These are phyloP conservation scores for Lysandra coridon DNA, from an alignment of 2,888 invertebrate species.

Conservation along the genomic window DNA sequence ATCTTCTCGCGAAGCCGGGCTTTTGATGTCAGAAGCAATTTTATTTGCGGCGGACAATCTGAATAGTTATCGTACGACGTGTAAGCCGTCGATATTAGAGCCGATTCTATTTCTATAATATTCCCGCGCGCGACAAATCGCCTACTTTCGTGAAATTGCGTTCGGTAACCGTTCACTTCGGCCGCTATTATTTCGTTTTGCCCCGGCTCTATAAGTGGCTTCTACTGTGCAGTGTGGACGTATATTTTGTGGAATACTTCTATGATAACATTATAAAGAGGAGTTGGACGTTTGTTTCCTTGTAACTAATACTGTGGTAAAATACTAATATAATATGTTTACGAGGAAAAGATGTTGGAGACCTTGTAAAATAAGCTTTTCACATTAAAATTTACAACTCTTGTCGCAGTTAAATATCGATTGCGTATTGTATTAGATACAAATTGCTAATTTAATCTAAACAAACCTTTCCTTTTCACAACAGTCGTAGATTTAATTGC, in stretches of 20 bases:
- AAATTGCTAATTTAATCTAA: too few species aligned
- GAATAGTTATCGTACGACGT: slow-evolving; percentile 39
- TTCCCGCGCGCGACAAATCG: slow-evolving; percentile 48
- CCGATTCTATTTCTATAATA: slow-evolving; percentile 52
- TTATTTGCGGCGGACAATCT: slow-evolving; percentile 36
- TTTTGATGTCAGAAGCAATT: slow-evolving; percentile 40
- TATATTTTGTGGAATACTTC: background rate
- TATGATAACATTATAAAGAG: background rate
- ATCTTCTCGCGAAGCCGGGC: slow-evolving; percentile 35
- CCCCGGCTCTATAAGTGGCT: slow-evolving; percentile 10
- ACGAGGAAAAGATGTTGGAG: too few species aligned
- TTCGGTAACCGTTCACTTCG: slow-evolving; percentile 32
- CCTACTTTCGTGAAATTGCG: slow-evolving; percentile 46
- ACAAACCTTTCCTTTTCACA: too few species aligned
- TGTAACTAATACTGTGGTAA: too few species aligned
- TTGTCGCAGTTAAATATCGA: too few species aligned
- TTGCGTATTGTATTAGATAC: too few species aligned
- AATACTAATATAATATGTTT: too few species aligned
- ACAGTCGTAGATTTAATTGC: background rate
- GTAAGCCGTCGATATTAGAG: slow-evolving; percentile 47
- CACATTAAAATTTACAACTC: too few species aligned
- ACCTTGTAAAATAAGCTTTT: too few species aligned
- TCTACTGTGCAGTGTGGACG: background rate
- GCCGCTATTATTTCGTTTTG: slow-evolving; percentile 34
- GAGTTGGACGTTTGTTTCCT: background rate